Conservation (phyloP, 1,140 invertebrate genomes). For the Triops longicaudatus region DNA sequence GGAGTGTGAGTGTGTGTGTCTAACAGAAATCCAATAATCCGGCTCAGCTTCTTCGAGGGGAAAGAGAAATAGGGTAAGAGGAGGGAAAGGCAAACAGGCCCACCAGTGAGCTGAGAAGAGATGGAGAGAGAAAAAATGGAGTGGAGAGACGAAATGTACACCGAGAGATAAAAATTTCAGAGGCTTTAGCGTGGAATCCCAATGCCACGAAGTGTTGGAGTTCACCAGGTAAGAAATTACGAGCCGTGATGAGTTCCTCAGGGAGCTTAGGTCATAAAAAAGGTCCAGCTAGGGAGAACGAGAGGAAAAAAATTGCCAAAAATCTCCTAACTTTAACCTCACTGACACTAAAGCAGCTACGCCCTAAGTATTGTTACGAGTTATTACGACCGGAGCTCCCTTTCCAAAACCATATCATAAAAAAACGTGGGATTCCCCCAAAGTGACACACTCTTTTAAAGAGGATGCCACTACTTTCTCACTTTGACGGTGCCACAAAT, state of each 20-base stretch:
- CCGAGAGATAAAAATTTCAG: not conserved
- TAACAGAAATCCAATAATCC: not conserved
- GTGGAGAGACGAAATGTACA: not conserved
- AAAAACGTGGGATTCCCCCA: not conserved
- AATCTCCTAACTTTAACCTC: not conserved
- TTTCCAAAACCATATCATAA: not conserved
- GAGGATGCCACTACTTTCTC: not conserved
- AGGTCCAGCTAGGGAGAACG: not conserved
- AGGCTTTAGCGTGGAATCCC: not conserved
- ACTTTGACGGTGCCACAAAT: not conserved
- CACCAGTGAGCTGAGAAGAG: not conserved
- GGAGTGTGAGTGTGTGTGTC: not conserved
- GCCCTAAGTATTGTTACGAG: not conserved
- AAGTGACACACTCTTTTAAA: not conserved
- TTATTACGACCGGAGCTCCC: not conserved
- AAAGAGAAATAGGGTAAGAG: not conserved
- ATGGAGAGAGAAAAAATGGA: not conserved
- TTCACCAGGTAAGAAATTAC: conserved; percentile 8
- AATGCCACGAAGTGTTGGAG: not conserved
- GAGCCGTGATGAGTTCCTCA: conserved; percentile 8
- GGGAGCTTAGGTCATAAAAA: not conserved
- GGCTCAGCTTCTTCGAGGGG: not conserved
- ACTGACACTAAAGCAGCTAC: not conserved
- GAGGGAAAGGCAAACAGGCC: not conserved
- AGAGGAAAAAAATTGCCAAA: not conserved